These are phyloP conservation scores for Papilio machaon DNA, from an alignment of 1,140 invertebrate species.

Conservation along the genomic window DNA sequence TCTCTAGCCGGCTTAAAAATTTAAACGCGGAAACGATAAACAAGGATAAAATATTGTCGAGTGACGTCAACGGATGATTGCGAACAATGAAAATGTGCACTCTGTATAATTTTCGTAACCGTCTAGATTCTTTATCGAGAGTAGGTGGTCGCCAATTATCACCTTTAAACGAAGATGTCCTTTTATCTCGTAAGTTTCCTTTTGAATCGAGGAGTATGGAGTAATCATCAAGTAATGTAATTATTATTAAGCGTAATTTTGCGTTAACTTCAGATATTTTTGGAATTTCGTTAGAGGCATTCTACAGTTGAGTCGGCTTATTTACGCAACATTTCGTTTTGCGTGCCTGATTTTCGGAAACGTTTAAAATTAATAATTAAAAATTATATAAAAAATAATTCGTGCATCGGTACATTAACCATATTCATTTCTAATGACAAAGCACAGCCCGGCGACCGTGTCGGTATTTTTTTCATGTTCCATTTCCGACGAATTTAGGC, in stretches of 20 bases:
- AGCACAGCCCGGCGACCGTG: slow-evolving; percentile 43
- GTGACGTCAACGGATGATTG: not conserved
- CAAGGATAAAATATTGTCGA: not conserved
- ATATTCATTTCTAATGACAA: slow-evolving; percentile 43
- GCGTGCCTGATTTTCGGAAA: too few species aligned
- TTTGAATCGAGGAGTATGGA: not conserved
- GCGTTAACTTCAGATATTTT: too few species aligned
- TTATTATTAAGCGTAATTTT: too few species aligned
- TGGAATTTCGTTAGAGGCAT: too few species aligned
- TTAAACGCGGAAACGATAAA: not conserved
- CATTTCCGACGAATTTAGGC: slow-evolving; percentile 54
- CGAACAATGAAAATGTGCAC: not conserved
- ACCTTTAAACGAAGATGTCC: not conserved
- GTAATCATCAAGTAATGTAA: too few species aligned
- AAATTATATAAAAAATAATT: slow-evolving; percentile 6
- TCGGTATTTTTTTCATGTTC: slow-evolving; percentile 57
- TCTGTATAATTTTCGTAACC: not conserved
- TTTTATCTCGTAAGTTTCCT: not conserved
- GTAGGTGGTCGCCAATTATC: not conserved
- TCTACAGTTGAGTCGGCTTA: too few species aligned
- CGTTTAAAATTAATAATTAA: not conserved
- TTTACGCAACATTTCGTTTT: too few species aligned
- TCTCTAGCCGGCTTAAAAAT: not conserved
- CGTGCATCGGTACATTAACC: slow-evolving; percentile 27
- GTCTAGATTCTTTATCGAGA: not conserved